A percentile compares a stretch with the other conserved stretches of the same genome.
phyloP scores from a whole-genome alignment of 2,888 invertebrate species.

The Orchestes rusci region DNA sequence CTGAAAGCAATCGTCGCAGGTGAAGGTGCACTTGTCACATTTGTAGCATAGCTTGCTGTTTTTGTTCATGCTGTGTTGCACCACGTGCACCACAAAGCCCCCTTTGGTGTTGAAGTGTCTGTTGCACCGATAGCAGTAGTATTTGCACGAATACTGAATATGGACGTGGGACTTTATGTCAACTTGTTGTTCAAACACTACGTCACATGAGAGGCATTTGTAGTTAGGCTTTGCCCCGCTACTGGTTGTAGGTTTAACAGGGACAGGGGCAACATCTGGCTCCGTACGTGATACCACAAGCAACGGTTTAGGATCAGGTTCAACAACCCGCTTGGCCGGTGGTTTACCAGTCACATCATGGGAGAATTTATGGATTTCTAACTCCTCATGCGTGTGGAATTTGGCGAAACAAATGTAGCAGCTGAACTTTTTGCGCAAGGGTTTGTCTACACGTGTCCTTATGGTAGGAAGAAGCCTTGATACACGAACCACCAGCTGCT shows the following conservation, averaged over 20 bases:
- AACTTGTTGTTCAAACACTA: constrained; percentile 23
- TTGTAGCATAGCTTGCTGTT: constrained; percentile 20
- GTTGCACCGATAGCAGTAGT: constrained; percentile 26
- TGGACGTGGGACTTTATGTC: constrained; percentile 26
- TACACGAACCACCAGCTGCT: constrained; percentile 14
- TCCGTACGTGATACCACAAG: no score
- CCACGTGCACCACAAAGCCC: constrained; percentile 29
- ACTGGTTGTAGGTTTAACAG: background rate
- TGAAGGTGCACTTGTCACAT: constrained; percentile 24
- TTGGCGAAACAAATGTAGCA: constrained; percentile 27
- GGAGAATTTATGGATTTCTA: constrained; percentile 23
- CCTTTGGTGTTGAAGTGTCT: constrained; percentile 28
- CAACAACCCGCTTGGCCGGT: no score
- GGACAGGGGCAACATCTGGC: no score
- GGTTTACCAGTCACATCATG: no score
- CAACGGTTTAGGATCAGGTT: no score
- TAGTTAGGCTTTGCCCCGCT: constrained; percentile 18
- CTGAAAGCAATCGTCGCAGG: constrained; percentile 29
- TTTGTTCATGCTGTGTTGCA: constrained; percentile 26
- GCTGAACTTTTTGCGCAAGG: constrained; percentile 23
- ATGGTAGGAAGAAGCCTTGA: background rate
- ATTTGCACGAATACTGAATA: constrained; percentile 25
- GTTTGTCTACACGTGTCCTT: no score
- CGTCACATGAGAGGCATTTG: constrained; percentile 28
- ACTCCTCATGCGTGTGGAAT: constrained; percentile 17